These are phyloP conservation scores for Pitangus sulphuratus DNA, from an alignment of 2,797 vertebrate species.

Conservation along the genomic window DNA sequence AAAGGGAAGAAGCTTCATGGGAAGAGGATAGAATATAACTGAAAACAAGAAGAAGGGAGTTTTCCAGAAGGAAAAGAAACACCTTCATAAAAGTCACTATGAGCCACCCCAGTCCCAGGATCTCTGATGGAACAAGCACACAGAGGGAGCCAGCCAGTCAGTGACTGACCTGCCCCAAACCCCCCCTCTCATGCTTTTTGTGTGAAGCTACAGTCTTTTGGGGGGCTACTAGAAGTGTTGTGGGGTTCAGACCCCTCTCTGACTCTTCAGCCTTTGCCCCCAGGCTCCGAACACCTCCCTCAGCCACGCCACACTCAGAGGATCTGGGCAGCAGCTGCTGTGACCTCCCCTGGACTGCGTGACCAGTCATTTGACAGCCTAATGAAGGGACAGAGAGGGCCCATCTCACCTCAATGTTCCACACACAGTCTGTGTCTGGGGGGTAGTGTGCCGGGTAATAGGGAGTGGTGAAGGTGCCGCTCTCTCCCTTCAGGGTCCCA, in stretches of 20 bases:
- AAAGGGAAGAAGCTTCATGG: not conserved
- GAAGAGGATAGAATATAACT: not conserved
- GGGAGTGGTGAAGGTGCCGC: conserved; percentile 84
- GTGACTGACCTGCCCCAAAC: not conserved
- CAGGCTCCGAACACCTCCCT: not conserved
- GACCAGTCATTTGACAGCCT: not conserved
- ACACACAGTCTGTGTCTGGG: conserved; percentile 79
- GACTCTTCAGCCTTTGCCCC: not conserved
- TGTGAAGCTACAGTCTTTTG: not conserved
- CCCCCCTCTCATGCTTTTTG: not conserved
- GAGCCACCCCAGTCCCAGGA: not conserved
- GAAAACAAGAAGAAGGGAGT: not conserved
- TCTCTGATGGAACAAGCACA: not conserved
- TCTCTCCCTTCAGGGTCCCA: conserved; percentile 65
- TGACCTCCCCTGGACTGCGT: fast-evolving
- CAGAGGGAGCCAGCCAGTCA: not conserved
- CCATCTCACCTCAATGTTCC: conserved; percentile 86
- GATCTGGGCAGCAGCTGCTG: not conserved
- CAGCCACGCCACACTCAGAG: fast-evolving
- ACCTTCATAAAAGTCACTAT: not conserved
- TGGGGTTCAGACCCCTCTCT: not conserved
- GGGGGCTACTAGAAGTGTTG: fast-evolving
- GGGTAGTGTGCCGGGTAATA: conserved; percentile 91
- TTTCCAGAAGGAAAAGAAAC: not conserved
- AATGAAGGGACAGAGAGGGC: not conserved